phyloP scores from a whole-genome alignment of 2,797 vertebrate species.

The Florisuga fusca region DNA sequence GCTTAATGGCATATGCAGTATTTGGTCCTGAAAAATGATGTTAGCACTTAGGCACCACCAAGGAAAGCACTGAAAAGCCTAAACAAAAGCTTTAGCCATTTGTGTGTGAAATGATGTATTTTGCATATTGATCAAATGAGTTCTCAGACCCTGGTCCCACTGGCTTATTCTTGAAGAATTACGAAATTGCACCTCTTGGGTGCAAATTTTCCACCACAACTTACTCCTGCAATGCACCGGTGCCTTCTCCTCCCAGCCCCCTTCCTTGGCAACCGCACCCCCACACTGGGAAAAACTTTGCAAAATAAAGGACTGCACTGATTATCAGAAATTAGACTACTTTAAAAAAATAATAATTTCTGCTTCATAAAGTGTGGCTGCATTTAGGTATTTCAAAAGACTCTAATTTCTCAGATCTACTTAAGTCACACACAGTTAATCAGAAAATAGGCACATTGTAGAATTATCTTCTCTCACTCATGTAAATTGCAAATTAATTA shows the following conservation, averaged over 20 bases:
- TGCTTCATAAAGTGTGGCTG: conserved; percentile 34
- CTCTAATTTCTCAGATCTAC: conserved; percentile 66
- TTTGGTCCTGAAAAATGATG: not conserved
- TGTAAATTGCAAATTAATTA: conserved; percentile 69
- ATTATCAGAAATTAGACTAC: not conserved
- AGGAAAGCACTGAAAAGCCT: not conserved
- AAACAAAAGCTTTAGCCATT: not conserved
- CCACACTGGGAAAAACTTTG: not conserved
- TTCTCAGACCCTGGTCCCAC: not conserved
- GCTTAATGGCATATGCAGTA: not conserved
- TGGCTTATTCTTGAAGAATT: not conserved
- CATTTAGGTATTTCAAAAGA: conserved; percentile 59
- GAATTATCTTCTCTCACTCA: conserved; percentile 69
- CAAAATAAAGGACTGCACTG: conserved; percentile 4
- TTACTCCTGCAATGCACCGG: not conserved
- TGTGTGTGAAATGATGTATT: not conserved
- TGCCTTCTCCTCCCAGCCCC: not conserved
- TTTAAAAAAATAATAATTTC: not conserved
- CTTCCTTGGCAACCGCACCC: not conserved
- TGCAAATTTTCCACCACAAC: not conserved
- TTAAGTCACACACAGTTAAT: conserved; percentile 74
- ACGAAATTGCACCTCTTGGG: not conserved
- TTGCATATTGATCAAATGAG: not conserved
- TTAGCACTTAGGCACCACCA: not conserved
- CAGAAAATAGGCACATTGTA: conserved; percentile 55